phyloP scores from a whole-genome alignment of 2,888 invertebrate genomes.

The Gymnoscelis rufifasciata region DNA sequence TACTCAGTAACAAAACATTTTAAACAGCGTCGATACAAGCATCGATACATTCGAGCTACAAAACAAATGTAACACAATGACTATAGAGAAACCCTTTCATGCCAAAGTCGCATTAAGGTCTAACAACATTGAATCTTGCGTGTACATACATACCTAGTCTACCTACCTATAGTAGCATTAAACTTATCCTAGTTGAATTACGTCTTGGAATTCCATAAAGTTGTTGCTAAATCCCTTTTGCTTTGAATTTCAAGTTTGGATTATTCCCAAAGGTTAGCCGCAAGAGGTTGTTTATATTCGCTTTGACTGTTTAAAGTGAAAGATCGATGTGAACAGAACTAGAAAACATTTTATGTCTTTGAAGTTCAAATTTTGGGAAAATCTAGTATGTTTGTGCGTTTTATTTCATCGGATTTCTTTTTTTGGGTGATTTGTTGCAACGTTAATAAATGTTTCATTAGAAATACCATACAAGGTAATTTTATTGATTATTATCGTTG shows the following conservation, averaged over 20 bases:
- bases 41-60: background rate
- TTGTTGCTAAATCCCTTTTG: conserved; percentile 14
- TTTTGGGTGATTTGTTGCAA: no score
- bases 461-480: no score
- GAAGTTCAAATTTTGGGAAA: background rate
- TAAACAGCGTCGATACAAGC: background rate
- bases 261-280: conserved; percentile 13
- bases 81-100: conserved; percentile 11
- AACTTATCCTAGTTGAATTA: conserved; percentile 11
- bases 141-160: conserved; percentile 9
- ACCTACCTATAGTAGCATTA: conserved; percentile 9
- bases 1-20: background rate
- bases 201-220: conserved; percentile 15
- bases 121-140: conserved; percentile 9
- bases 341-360: background rate
- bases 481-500: no score
- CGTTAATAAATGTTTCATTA: no score
- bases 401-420: no score
- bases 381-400: no score
- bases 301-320: conserved; percentile 12
- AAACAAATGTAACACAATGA: conserved; percentile 1
- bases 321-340: background rate
- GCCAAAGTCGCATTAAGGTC: conserved; percentile 8
- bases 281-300: conserved; percentile 11
- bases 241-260: conserved; percentile 16